Evolutionary conservation across 2,113 vertebrate species (phyloP), one percentile per base, ranked within the genome.

Genomic region (Dicentrarchus labrax): DNA sequence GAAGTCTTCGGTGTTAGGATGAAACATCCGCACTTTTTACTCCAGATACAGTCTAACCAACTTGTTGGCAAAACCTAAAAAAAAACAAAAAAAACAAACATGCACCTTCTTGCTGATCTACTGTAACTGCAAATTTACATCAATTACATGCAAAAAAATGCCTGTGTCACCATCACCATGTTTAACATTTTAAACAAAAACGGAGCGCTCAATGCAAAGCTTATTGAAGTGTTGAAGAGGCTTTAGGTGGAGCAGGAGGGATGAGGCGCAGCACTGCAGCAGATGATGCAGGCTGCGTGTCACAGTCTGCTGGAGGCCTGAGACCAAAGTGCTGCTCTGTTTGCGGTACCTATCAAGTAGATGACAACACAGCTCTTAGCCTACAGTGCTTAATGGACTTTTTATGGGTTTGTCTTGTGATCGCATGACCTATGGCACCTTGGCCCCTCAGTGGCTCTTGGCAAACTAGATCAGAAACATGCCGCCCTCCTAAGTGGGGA

Each of bases 381-480:
- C 96, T 95, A 94, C 96, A 95, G 93, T 95, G 95, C 97, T 98
- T 99, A 99, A 99, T 99, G 98, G 98, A 98, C 95, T 97, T 98
- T 99, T 99, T 99, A 99, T 98, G 96, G 95, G 95, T 94, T 93
- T 93, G 94, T 94, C 93, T 96, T 94, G 91, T 95, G 94, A 96
- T 96, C 96, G 96, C 95, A 96, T 97, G 97, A 98, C 97, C 97
- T 97, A 93, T 96, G 93, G 94, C 91, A 89, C 93, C 92, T 87
- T 89, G 89, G 91, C 93, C 95, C 92, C 90, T 94, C 96, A 93
- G 95, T 95, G 95, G 96, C 95, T 96, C 93, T 96, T 92, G 93
- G 94, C 84, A 93, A 93, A 93, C 94, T 91, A 95, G 95, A 97
- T 96, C 96, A 97, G 96, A 95, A 95, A 95, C 95, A 96, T 96